Conservation (phyloP, 1,140 invertebrate genomes). For the Drosophila ficusphila region DNA sequence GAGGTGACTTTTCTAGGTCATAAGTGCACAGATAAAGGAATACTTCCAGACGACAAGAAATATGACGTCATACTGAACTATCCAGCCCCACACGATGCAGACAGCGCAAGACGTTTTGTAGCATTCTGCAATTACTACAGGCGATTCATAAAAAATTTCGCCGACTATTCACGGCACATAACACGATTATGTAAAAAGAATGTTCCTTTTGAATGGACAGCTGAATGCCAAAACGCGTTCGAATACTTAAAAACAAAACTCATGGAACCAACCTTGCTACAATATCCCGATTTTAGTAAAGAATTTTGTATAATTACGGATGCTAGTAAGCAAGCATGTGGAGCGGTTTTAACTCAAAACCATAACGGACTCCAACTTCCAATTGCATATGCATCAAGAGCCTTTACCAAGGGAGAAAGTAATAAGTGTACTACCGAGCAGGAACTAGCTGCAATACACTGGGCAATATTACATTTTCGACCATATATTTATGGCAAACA, state of each 20-base stretch:
- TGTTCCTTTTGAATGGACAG: conserved; percentile 43
- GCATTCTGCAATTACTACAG: conserved; percentile 34
- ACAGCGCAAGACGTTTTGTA: conserved; percentile 18
- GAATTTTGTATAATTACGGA: conserved; percentile 54
- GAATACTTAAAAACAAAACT: conserved; percentile 54
- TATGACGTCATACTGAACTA: too few relatives aligned
- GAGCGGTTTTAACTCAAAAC: conserved; percentile 50
- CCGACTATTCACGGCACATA: conserved; percentile 28
- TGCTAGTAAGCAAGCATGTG: conserved; percentile 48
- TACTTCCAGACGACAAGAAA: too few relatives aligned
- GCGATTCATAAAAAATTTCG: conserved; percentile 27
- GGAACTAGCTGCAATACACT: conserved; percentile 40
- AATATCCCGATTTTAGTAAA: conserved; percentile 80
- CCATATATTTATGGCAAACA: conserved; percentile 73
- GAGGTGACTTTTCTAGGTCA: too few relatives aligned
- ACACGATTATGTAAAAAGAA: conserved; percentile 52
- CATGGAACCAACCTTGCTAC: conserved; percentile 55
- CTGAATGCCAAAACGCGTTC: conserved; percentile 55
- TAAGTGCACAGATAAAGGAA: too few relatives aligned
- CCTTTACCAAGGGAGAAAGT: conserved; percentile 23
- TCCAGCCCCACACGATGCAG: conserved; percentile 14
- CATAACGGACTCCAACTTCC: conserved; percentile 1
- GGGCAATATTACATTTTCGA: conserved; percentile 56
- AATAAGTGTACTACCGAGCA: not conserved
- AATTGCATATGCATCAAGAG: conserved; percentile 53